Conservation (phyloP, 2,888 invertebrate species). For the Epistrophella euchroma region DNA sequence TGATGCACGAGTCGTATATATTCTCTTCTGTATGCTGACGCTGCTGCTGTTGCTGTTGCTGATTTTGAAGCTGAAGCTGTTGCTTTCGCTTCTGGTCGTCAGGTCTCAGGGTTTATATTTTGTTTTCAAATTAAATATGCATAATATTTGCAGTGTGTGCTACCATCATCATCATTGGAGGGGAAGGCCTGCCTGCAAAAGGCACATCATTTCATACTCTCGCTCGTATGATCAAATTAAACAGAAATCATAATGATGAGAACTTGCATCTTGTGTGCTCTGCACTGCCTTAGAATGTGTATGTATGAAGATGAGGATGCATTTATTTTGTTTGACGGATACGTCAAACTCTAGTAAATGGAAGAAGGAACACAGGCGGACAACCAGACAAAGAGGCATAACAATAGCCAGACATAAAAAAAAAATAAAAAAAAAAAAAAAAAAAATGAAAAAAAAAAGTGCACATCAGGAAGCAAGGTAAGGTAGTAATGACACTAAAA, state of each 20-base stretch:
- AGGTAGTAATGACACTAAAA: conserved; percentile 40
- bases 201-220: conserved; percentile 16
- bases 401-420: conserved; percentile 47
- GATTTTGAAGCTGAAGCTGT: background rate
- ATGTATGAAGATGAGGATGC: conserved; percentile 17
- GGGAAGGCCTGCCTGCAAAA: conserved; percentile 12
- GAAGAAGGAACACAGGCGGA: conserved; percentile 38
- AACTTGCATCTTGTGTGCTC: conserved; percentile 23
- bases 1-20: background rate
- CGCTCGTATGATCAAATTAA: conserved; percentile 50
- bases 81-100: conserved; percentile 11
- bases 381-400: conserved; percentile 44
- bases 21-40: background rate
- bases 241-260: conserved; percentile 50
- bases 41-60: background rate
- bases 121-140: conserved; percentile 59
- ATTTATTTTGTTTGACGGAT: conserved; percentile 42
- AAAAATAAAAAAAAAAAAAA: conserved; percentile 31
- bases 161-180: background rate
- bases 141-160: conserved; percentile 29
- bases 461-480: conserved; percentile 21
- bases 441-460: conserved; percentile 14
- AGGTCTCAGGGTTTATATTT: conserved; percentile 32
- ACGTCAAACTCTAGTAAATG: conserved; percentile 46
- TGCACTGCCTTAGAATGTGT: conserved; percentile 5